Evolutionary conservation across 2,113 vertebrate genomes (phyloP).

Genomic region (Hippopotamus amphibius): DNA sequence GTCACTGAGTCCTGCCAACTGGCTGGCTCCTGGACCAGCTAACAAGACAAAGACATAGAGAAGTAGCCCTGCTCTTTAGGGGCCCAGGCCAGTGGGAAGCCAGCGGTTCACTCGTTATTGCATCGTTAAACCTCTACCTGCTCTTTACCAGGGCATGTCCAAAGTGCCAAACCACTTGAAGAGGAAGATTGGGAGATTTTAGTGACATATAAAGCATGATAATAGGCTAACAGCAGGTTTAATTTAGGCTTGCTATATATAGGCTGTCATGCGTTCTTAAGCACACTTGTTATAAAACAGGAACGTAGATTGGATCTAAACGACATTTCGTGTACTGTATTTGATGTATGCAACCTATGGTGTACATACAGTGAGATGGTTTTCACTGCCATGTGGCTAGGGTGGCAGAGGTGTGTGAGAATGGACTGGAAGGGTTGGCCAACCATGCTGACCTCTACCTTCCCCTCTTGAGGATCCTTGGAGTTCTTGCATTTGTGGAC

Average conservation of each 20-base stretch:
- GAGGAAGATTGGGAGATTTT: background rate
- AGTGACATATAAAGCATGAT: background rate
- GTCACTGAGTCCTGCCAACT: background rate
- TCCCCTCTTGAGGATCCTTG: too few relatives aligned
- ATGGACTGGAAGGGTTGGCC: too few relatives aligned
- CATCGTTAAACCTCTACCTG: background rate
- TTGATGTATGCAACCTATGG: accelerated
- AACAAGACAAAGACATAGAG: background rate
- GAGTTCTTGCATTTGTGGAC: background rate
- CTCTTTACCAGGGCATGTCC: background rate
- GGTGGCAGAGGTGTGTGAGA: background rate
- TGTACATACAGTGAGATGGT: background rate
- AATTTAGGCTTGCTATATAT: background rate
- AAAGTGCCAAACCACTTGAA: background rate
- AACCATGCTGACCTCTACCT: background rate
- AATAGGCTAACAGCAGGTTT: background rate
- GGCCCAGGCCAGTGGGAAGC: background rate
- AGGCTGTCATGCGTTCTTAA: background rate
- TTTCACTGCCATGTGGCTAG: background rate
- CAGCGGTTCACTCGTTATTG: accelerated
- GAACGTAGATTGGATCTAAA: background rate
- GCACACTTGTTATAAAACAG: background rate
- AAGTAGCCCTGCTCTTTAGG: background rate
- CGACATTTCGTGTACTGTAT: background rate
- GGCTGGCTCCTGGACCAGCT: background rate